Evolutionary conservation across 1,140 invertebrate species (phyloP), one percentile per base, ranked within the genome.

Genomic region (Hirudo medicinalis): DNA sequence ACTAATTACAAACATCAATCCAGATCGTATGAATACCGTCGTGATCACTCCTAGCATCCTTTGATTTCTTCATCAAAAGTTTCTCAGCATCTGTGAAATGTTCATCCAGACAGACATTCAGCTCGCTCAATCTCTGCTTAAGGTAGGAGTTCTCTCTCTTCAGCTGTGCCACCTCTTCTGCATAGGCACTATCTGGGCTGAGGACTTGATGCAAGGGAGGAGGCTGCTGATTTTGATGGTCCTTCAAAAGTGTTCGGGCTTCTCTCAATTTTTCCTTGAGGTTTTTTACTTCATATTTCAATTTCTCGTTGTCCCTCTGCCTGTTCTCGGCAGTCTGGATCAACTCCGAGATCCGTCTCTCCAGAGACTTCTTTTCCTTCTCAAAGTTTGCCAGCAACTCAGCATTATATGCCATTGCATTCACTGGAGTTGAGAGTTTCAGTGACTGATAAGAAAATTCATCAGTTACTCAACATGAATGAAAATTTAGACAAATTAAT

Each of bases 341-440:
- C 29, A 81, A 74, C 69, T 82, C 81, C 0, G 80, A 81, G 43
- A 83, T 81, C 63, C 79, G 75, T 25, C 75, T 75, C 72, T 83
- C 81, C 22, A 79, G 75, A 32, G 73, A 71, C 72, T 80, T 80
- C 72, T 82, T 82, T 72, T 82, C 81, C 71, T 81, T 81, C 72
- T 82, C 81, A 76, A 82, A 81, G 69, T 78, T 81, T 57, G 81
- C 80, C 49, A 82, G 74, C 17, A 82, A 75, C 74, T 82, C 81
- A 13, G 80, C 80, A 76, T 82, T 82, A 73, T 81, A 81, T n/a
- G 81, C 79, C 78, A 82, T 80, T 11, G 79, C 77, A 75, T 80
- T 79, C 15, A 78, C 78, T 32, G 80, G 80, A 29, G 79, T 79
- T 54, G 80, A 82, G 13, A 77, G 78, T 32, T 79, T 72, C 70